These are phyloP conservation scores for Diuraphis noxia DNA, from an alignment of 1,140 invertebrate species.

Conservation along the genomic window DNA sequence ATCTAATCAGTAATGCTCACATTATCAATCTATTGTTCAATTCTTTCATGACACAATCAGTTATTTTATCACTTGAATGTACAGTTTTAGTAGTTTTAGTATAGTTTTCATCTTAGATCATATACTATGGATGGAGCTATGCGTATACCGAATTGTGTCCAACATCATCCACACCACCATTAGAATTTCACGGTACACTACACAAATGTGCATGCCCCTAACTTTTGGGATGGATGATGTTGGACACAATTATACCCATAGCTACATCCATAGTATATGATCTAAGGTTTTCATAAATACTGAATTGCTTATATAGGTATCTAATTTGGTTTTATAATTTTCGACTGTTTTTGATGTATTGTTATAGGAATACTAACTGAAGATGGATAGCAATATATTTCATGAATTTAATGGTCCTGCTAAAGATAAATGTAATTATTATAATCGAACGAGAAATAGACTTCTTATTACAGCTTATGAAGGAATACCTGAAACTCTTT, in stretches of 20 bases:
- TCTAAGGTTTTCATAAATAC: too few relatives aligned
- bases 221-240: too few relatives aligned
- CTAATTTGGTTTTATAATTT: neutral
- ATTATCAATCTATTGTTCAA: neutral
- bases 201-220: too few relatives aligned
- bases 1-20: neutral
- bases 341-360: neutral
- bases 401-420: conserved; percentile 39
- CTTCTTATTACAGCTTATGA: conserved; percentile 56
- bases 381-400: conserved; percentile 21
- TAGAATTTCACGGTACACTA: too few relatives aligned
- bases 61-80: neutral
- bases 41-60: neutral
- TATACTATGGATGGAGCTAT: too few relatives aligned
- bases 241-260: too few relatives aligned
- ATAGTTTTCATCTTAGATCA: neutral
- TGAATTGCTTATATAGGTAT: too few relatives aligned
- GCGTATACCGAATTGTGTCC: too few relatives aligned
- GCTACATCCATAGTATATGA: too few relatives aligned
- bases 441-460: conserved; percentile 55
- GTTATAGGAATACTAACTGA: neutral
- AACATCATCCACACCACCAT: too few relatives aligned
- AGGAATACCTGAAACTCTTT: conserved; percentile 86
- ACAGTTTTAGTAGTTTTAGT: neutral
- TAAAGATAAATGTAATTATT: conserved; percentile 56